Evolutionary conservation across 2,113 vertebrate genomes (phyloP).

Genomic region (Oophaga pumilio): DNA sequence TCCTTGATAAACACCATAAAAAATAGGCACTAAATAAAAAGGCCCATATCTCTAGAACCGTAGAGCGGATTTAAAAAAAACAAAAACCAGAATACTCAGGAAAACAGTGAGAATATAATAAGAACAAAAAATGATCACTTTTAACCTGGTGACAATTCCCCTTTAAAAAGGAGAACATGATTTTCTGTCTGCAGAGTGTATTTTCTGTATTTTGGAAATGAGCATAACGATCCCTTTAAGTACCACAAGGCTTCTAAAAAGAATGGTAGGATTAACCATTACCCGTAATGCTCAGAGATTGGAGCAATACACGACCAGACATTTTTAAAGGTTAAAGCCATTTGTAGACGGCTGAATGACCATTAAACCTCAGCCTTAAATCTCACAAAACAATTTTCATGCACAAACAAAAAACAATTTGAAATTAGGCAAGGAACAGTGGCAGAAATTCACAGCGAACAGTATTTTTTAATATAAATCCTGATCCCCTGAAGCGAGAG

Average conservation of each 20-base stretch:
- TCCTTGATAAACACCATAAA: no score
- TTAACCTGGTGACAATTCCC: neutral
- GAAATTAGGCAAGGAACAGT: constrained; percentile 69
- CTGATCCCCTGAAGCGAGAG: constrained; percentile 70
- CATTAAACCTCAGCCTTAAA: neutral
- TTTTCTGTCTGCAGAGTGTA: neutral
- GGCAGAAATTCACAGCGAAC: constrained; percentile 68
- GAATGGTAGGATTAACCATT: no score
- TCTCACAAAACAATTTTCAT: constrained; percentile 63
- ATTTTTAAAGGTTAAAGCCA: neutral
- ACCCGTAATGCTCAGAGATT: neutral
- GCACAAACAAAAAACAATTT: constrained; percentile 72
- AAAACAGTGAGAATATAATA: no score
- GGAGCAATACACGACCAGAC: neutral
- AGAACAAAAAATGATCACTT: no score
- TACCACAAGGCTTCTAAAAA: neutral
- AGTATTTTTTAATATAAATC: constrained; percentile 72
- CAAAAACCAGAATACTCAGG: no score
- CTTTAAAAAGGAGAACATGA: neutral
- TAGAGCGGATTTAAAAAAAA: no score
- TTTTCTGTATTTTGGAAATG: no score
- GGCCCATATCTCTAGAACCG: no score
- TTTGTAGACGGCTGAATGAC: neutral
- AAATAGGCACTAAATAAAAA: no score
- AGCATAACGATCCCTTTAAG: neutral